Percentiles rank a stretch among this genome's conserved stretches.
These are phyloP conservation scores for Dryocosmus kuriphilus DNA, from an alignment of 2,888 invertebrate genomes.

Conservation along the genomic window DNA sequence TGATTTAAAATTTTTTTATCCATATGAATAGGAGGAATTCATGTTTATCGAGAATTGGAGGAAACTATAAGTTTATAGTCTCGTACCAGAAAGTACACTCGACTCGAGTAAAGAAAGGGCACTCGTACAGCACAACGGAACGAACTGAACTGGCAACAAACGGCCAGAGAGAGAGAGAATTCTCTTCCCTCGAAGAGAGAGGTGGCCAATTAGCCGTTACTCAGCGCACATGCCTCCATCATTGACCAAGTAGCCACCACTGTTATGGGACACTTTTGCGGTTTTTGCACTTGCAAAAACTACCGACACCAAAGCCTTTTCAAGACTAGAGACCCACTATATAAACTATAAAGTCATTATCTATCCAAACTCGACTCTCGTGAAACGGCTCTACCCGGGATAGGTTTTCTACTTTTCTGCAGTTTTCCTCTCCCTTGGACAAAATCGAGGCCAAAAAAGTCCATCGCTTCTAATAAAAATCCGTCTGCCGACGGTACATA, in stretches of 20 bases:
- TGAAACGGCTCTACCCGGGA: no score
- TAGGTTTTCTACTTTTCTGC: no score
- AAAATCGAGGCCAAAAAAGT: no score
- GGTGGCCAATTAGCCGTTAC: slow-evolving; percentile 77
- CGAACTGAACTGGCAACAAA: slow-evolving; percentile 57
- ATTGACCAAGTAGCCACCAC: slow-evolving; percentile 35
- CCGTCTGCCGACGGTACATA: no score
- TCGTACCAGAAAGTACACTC: not conserved
- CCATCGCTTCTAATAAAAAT: no score
- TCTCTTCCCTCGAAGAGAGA: slow-evolving; percentile 61
- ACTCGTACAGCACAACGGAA: slow-evolving; percentile 51
- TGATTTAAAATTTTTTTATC: not conserved
- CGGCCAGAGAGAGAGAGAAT: slow-evolving; percentile 55
- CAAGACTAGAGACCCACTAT: not conserved
- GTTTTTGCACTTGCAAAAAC: slow-evolving; percentile 45
- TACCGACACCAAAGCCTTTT: not conserved
- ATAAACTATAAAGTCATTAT: not conserved
- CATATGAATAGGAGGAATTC: not conserved
- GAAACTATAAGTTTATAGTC: not conserved
- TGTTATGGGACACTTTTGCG: slow-evolving; percentile 41
- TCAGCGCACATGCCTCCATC: slow-evolving; percentile 63
- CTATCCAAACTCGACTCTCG: no score
- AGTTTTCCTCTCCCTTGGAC: no score
- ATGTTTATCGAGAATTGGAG: not conserved
- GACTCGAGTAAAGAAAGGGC: slow-evolving; percentile 3